A percentile compares a stretch with the other conserved stretches of the same genome.
phyloP scores from a whole-genome alignment of 2,888 invertebrate genomes.

The Nymphalis urticae region DNA sequence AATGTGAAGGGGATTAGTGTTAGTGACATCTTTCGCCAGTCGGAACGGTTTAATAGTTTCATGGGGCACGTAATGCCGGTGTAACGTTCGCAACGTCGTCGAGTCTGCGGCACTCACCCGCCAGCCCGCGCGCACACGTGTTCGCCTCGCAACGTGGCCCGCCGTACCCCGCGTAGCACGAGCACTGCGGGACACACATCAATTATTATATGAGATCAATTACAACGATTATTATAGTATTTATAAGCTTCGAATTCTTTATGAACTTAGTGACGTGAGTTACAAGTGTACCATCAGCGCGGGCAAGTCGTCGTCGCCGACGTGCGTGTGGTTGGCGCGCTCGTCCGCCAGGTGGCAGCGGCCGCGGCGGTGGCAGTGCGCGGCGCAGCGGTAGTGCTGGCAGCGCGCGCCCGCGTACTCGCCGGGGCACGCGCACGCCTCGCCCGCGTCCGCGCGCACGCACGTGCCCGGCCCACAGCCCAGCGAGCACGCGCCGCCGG shows the following conservation, averaged over 20 bases:
- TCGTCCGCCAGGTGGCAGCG: conserved; percentile 50
- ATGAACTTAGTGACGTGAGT: not conserved
- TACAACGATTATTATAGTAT: too few species aligned
- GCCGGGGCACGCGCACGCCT: conserved; percentile 84
- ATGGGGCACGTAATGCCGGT: too few species aligned
- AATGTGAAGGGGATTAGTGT: too few species aligned
- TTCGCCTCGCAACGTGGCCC: conserved; percentile 76
- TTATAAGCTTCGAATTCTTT: too few species aligned
- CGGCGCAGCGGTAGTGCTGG: conserved; percentile 75
- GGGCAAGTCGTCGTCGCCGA: conserved; percentile 57
- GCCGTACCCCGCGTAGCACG: conserved; percentile 84
- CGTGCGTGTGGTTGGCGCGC: conserved; percentile 13
- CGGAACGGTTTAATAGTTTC: too few species aligned
- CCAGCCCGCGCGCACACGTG: not conserved
- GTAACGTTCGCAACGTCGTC: not conserved
- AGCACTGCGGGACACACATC: conserved; percentile 77
- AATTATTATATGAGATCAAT: not conserved
- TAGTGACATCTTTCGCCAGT: not conserved
- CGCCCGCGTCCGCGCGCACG: conserved; percentile 72
- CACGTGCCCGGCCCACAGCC: conserved; percentile 69
- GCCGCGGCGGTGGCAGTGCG: conserved; percentile 32
- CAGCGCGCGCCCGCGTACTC: conserved; percentile 85
- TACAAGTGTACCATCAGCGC: conserved; percentile 74
- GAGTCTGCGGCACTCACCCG: not conserved
- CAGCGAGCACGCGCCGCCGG: conserved; percentile 58